phyloP scores from a whole-genome alignment of 23 tunicate species.

The Styela clava region DNA sequence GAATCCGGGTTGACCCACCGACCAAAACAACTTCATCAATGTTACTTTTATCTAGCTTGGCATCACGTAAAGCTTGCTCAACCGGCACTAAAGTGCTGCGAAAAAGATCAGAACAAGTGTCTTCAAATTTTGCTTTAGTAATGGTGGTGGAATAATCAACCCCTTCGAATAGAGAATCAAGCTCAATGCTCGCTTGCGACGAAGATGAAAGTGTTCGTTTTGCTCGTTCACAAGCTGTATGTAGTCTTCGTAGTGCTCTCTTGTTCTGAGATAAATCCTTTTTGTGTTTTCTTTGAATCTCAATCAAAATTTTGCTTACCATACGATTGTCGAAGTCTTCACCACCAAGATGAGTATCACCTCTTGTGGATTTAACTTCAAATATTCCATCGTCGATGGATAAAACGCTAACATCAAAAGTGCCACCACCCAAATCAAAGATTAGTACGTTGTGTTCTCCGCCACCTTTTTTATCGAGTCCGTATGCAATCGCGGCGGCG shows the following conservation, averaged over 20 bases:
- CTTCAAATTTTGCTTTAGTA: conserved; percentile 26
- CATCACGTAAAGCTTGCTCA: conserved; percentile 35
- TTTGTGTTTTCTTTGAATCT: conserved; percentile 90
- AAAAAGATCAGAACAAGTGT: conserved; percentile 17
- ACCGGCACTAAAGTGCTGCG: conserved; percentile 73
- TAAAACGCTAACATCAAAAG: conserved; percentile 88
- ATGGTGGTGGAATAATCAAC: conserved; percentile 11
- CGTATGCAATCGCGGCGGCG: conserved; percentile 96
- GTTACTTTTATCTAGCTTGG: conserved; percentile 22
- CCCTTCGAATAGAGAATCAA: conserved; percentile 54
- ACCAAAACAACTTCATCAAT: conserved; percentile 27
- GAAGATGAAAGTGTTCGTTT: conserved; percentile 26
- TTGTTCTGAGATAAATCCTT: conserved; percentile 51
- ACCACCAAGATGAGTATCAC: conserved; percentile 97
- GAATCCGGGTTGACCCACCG: conserved; percentile 28
- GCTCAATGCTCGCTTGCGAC: conserved; percentile 26
- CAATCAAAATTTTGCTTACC: conserved; percentile 78
- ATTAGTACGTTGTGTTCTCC: conserved; percentile 79
- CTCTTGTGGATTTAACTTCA: conserved; percentile 94
- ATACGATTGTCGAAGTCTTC: conserved; percentile 95
- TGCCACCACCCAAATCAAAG: conserved; percentile 94
- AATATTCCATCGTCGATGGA: conserved; percentile 91
- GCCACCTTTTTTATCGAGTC: conserved; percentile 72
- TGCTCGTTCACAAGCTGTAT: conserved; percentile 27
- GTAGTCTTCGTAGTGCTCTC: conserved; percentile 15